A percentile compares a stretch with the other conserved stretches of the same genome.
Evolutionary conservation across 1,140 invertebrate species (phyloP).

Genomic region (Aphaenogaster ashmeadi): DNA sequence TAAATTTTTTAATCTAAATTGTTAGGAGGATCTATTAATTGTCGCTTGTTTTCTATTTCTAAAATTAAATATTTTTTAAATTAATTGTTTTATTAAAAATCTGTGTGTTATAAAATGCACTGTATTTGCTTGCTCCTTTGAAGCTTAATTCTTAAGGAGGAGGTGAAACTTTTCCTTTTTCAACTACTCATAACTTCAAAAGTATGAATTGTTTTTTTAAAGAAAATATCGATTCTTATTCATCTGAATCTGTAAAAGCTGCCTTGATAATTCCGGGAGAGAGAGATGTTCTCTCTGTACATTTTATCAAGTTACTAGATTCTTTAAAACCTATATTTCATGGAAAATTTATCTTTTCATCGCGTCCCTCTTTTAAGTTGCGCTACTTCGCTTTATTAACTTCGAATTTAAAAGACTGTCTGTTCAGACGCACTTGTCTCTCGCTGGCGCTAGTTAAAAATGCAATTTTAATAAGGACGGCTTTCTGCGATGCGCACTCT

Average conservation of each 20-base stretch:
- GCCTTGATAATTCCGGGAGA: not conserved
- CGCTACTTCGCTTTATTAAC: slow-evolving; percentile 38
- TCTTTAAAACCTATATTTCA: slow-evolving; percentile 15
- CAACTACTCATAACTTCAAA: not conserved
- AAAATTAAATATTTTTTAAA: not conserved
- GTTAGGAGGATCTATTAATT: not conserved
- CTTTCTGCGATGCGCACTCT: not conserved
- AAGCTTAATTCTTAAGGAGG: not conserved
- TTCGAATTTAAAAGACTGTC: slow-evolving; percentile 31
- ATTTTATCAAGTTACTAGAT: slow-evolving; percentile 23
- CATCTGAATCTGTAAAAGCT: slow-evolving; percentile 12
- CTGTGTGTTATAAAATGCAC: not conserved
- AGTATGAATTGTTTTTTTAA: not conserved
- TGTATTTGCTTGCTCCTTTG: not conserved
- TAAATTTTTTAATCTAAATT: not conserved
- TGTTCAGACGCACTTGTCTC: not conserved
- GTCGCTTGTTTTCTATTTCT: not conserved
- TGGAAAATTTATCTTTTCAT: slow-evolving; percentile 46
- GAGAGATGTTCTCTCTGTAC: not conserved
- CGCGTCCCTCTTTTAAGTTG: not conserved
- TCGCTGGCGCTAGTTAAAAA: slow-evolving; percentile 21
- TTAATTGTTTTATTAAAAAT: not conserved
- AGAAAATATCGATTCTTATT: slow-evolving; percentile 1
- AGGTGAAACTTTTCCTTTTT: slow-evolving; percentile 17
- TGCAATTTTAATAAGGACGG: slow-evolving; percentile 21